Base-by-base conservation (phyloP, 2,888 invertebrate species). In the Melinaea marsaeus region DNA sequence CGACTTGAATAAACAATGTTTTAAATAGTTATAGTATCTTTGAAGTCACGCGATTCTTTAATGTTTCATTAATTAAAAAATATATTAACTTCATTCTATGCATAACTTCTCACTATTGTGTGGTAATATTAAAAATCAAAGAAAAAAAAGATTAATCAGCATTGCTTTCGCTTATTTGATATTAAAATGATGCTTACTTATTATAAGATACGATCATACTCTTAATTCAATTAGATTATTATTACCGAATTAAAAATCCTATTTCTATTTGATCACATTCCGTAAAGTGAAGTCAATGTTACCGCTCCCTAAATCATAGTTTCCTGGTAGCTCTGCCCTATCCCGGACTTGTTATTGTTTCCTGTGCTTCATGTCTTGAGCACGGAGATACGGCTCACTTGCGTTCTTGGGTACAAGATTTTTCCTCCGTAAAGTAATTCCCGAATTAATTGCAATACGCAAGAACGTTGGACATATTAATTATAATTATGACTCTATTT, bases 261-360 rank as follows among this genome's bases (percentile, higher is more conserved):
- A 9, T 37, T 6, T 37, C 11, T 3, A 42, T 9, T 9, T 9
- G 9, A 42, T 42, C 42, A 42, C 42, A 42, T 42, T 9, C 2
- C 42, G 9, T 42, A 42, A 42, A 6, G 59, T 37, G 54, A 47
- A 61, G 37, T 63, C 55, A 65, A 65, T 60, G 56, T 65, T 60
- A 65, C 72, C 79, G 72, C 73, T 71, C 74, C 77, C 78, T 86
- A 88, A 86, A 88, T 90, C 90, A 89, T 88, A 85, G 83, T 84
- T 79, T 80, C 88, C 85, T 84, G 81, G 80, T 82, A 80, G 77
- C 72, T 68, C 69, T 71, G 72, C 69, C 77, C 75, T 76, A 79
- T 76, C 74, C 79, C 82, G 81, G 79, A 76, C 74, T 81, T 83
- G 84, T 90, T 91, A 91, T 90, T 90, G 84, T 89, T 91, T 91